Percentiles rank a stretch among this genome's conserved stretches.
Evolutionary conservation across 2,888 invertebrate species (phyloP).

Genomic region (Piscicola geometra): DNA sequence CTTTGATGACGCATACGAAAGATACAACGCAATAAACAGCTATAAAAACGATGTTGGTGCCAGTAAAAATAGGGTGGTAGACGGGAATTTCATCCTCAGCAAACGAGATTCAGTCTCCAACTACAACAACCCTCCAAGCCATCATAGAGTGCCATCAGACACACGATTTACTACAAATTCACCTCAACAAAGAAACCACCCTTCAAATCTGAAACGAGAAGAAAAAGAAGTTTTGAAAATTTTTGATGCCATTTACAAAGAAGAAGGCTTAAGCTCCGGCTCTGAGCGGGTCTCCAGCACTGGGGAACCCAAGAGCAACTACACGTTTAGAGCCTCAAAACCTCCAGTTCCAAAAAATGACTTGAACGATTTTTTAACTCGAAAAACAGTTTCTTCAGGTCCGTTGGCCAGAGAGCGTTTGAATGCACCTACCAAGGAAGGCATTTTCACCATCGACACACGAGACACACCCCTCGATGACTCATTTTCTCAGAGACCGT

Average conservation of each 20-base stretch:
- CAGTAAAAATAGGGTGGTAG: not conserved
- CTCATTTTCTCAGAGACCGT: no score
- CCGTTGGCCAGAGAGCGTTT: not conserved
- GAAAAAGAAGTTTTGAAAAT: constrained; percentile 27
- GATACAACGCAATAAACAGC: no score
- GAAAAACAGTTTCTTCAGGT: no score
- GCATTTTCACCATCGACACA: not conserved
- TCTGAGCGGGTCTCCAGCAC: not conserved
- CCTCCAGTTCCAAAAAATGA: not conserved
- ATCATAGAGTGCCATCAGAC: no score
- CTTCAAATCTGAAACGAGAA: constrained; percentile 9
- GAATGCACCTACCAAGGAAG: not conserved
- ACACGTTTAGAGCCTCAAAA: not conserved
- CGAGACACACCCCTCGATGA: no score
- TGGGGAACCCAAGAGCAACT: not conserved
- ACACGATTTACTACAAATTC: no score
- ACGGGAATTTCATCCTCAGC: not conserved
- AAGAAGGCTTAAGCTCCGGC: constrained; percentile 9
- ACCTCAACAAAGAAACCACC: no score
- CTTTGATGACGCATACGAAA: no score
- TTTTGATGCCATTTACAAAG: constrained; percentile 30
- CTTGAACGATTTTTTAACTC: no score
- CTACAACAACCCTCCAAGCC: not conserved
- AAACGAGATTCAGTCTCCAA: not conserved
- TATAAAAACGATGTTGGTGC: not conserved